These are phyloP conservation scores for Emydura subglobosa DNA, from an alignment of 2,113 vertebrate genomes.

Conservation along the genomic window DNA sequence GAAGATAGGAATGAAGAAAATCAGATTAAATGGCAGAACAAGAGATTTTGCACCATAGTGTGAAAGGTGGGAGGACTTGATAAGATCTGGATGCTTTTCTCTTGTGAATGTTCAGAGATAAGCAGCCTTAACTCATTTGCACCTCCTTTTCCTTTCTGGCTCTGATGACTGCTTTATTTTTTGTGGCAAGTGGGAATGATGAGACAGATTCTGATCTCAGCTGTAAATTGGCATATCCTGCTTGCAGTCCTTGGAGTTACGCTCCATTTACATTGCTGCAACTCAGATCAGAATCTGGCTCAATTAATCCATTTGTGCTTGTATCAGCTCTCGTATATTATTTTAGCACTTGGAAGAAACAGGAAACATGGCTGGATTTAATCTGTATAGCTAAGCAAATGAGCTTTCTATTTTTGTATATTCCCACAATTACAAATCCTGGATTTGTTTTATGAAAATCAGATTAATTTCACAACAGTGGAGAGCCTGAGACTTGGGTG, in stretches of 20 bases:
- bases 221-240: background rate
- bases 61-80: constrained; percentile 29
- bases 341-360: background rate
- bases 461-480: background rate
- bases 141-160: constrained; percentile 48
- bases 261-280: background rate
- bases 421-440: background rate
- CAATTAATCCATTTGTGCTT: background rate
- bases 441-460: background rate
- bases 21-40: constrained; percentile 42
- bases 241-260: background rate
- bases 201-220: background rate
- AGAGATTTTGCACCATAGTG: constrained; percentile 15
- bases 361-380: constrained; percentile 1
- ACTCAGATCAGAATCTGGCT: background rate
- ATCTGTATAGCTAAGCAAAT: background rate
- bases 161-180: constrained; percentile 41
- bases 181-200: constrained; percentile 40
- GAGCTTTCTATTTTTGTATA: background rate
- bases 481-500: background rate
- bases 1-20: constrained; percentile 1
- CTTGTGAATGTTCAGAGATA: constrained; percentile 59
- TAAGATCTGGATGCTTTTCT: constrained; percentile 61
- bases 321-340: background rate
- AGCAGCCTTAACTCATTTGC: constrained; percentile 67